Evolutionary conservation across 2,888 invertebrate genomes (phyloP).

Genomic region (Parapristionchus giblindavisi): DNA sequence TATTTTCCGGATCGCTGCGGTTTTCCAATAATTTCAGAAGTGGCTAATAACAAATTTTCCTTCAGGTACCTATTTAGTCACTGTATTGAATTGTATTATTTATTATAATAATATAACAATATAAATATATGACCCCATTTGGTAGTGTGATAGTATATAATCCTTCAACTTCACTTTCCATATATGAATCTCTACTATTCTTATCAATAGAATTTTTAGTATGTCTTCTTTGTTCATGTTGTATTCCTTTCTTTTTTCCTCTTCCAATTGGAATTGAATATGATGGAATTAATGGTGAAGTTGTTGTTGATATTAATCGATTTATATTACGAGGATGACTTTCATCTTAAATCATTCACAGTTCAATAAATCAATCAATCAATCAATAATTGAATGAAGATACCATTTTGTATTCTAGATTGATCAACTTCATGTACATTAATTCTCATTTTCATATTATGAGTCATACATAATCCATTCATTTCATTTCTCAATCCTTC

Average conservation of each 20-base stretch:
- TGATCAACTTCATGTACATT: conserved; percentile 7
- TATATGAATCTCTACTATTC: background rate
- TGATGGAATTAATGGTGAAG: background rate
- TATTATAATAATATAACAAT: background rate
- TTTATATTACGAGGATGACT: background rate
- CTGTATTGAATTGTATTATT: too few species aligned
- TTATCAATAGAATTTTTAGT: background rate
- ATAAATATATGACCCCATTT: background rate
- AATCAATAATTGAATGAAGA: too few species aligned
- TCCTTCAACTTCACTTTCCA: conserved; percentile 1
- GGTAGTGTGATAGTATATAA: background rate
- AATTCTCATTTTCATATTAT: conserved; percentile 28
- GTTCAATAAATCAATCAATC: too few species aligned
- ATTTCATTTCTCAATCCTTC: conserved; percentile 10
- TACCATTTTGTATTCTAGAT: too few species aligned
- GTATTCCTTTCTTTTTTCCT: background rate
- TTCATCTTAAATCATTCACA: background rate
- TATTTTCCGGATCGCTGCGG: too few species aligned
- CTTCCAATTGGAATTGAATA: background rate
- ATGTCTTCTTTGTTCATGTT: conserved; percentile 19
- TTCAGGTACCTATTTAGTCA: too few species aligned
- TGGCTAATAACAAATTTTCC: too few species aligned
- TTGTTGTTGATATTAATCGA: background rate
- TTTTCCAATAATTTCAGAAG: too few species aligned
- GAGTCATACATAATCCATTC: conserved; percentile 7